Base-by-base conservation (phyloP, 2,113 vertebrate genomes). In the Agapornis roseicollis region DNA sequence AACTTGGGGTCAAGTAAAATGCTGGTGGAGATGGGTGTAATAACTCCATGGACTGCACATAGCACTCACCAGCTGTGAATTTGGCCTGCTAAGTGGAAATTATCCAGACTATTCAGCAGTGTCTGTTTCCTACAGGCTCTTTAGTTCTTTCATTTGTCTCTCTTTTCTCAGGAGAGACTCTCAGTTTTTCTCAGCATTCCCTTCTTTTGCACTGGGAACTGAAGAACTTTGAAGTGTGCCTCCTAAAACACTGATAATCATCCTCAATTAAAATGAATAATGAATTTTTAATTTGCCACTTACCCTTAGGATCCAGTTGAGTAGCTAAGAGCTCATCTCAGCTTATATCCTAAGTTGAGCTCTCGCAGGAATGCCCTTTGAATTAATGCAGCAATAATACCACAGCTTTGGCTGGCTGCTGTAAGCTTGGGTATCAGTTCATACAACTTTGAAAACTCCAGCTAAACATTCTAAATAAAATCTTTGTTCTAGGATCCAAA, bases 211-310 rank as follows among this genome's bases (percentile, higher is more conserved):
- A 96, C 66, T 95, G 87, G 91, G 94, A 98, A 92, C 82, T 93
- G 80, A 94, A 95, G 50, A 97, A 95, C 92, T 97, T 94, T 91
- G 95, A 97, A 94, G 81, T 96, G 88, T 96, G 94, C 65, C 87
- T 97, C 71, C 77, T 96, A 97, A 97, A 98, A 95, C 93, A 95
- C 80, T 93, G 28, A 96, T 96, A 95, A 96, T 96, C 76, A 94
- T 89, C 94, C 92, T 98, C 97, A 96, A 95, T 98, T 97, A 96
- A 97, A 97, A 94, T 94, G 96, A 97, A 94, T 97, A 98, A 97
- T 97, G 97, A 96, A 98, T 97, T 97, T 97, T 97, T 98, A 97
- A 98, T 98, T 97, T 97, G 94, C 87, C 83, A 95, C 93, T 98
- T 97, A 97, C 97, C 97, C 97, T 93, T 94, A 98, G 97, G 97